A percentile compares a stretch with the other conserved stretches of the same genome.
Conservation (phyloP, 2,797 vertebrate species). For the Spheniscus humboldti region DNA sequence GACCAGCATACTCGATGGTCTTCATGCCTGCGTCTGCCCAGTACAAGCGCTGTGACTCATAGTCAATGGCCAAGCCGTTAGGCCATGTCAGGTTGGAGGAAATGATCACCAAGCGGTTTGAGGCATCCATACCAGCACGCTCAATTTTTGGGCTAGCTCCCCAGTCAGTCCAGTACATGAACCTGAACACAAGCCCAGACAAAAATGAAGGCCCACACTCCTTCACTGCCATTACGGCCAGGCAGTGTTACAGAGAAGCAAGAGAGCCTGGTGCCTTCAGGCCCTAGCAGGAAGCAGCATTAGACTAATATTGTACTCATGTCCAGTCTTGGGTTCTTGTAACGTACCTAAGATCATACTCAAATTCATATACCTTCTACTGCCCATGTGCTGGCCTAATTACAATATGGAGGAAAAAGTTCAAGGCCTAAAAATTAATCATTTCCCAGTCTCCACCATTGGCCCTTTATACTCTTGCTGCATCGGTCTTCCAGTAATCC, state of each 20-base stretch:
- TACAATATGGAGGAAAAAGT: neutral
- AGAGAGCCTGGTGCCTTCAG: neutral
- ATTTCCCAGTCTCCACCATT: neutral
- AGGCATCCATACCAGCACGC: constrained; percentile 95
- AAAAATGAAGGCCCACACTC: neutral
- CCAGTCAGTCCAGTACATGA: constrained; percentile 99
- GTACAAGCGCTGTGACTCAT: constrained; percentile 88
- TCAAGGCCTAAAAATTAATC: neutral
- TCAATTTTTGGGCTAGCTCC: constrained; percentile 98
- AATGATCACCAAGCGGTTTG: constrained; percentile 90
- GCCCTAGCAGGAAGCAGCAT: neutral
- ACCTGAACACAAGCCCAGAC: constrained; percentile 70
- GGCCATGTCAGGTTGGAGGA: constrained; percentile 97
- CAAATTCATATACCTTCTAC: neutral
- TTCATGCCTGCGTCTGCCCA: constrained; percentile 99
- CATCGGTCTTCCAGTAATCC: neutral
- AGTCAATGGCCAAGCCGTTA: constrained; percentile 95
- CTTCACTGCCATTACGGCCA: neutral
- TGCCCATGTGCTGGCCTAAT: neutral
- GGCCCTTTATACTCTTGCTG: neutral
- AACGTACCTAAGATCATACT: neutral
- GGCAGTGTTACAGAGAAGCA: neutral
- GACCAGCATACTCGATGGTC: constrained; percentile 91
- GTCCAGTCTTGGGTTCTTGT: neutral
- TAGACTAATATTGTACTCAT: neutral